Conservation (phyloP, 1,140 invertebrate genomes). For the Drosophila prosaltans region DNA sequence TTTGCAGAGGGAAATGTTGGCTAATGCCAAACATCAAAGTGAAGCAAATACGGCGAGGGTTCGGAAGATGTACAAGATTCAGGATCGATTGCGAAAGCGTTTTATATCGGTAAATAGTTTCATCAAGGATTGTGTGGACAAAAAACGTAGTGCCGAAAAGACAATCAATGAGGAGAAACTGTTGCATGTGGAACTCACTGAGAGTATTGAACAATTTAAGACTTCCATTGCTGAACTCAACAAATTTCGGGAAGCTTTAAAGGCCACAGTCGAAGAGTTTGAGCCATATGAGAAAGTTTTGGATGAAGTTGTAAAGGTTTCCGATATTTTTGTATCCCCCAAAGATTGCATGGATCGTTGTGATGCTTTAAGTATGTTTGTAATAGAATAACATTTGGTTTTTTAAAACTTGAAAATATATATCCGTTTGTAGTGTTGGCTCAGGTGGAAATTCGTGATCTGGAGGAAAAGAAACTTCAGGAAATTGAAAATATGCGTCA, state of each 20-base stretch:
- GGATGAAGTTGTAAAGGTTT: slow-evolving; percentile 69
- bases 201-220: slow-evolving; percentile 59
- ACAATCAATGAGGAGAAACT: slow-evolving; percentile 44
- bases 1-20: slow-evolving; percentile 71
- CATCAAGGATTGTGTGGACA: slow-evolving; percentile 76
- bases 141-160: slow-evolving; percentile 66
- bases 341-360: slow-evolving; percentile 77
- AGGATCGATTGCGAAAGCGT: slow-evolving; percentile 65
- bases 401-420: neutral
- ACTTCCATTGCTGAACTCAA: slow-evolving; percentile 62
- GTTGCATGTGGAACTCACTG: slow-evolving; percentile 60
- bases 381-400: neutral
- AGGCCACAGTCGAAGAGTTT: slow-evolving; percentile 70
- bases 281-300: slow-evolving; percentile 76
- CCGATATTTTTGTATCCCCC: slow-evolving; percentile 62
- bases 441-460: slow-evolving; percentile 69
- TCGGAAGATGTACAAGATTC: slow-evolving; percentile 65
- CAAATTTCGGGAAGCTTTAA: slow-evolving; percentile 66
- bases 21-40: slow-evolving; percentile 54
- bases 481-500: slow-evolving; percentile 77
- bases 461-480: slow-evolving; percentile 67
- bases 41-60: slow-evolving; percentile 61
- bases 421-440: slow-evolving; percentile 59
- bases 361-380: slow-evolving; percentile 59
- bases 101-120: slow-evolving; percentile 81